Evolutionary conservation across 2,888 invertebrate species (phyloP), one percentile per base, ranked within the genome.

Genomic region (Eurois occulta): DNA sequence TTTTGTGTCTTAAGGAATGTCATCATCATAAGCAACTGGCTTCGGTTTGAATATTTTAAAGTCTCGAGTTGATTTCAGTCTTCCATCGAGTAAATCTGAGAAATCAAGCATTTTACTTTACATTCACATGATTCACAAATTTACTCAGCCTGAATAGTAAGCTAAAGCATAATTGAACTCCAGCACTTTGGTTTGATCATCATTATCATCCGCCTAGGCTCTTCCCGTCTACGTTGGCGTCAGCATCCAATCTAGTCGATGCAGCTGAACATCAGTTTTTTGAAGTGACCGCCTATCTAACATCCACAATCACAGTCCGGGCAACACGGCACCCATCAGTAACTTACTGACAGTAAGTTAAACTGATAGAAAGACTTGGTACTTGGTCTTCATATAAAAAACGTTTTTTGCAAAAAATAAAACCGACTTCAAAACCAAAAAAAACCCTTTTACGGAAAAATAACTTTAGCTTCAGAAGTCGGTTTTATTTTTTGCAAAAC

Each of bases 1-100:
- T 35, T 83, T 7, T 83, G 48, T 41, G 58, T 58, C 41, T n/a
- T n/a, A 21, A 3, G 16, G 24, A 55, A 35, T 65, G 28, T 64
- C 46, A 24, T 24, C 24, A 7, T 72, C 52, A 18, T 28, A 24
- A 10, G 52, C 24, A 43, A 71, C 52, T 46, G 28, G 4, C 21
- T 79, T 5, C 4, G n/a, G 41, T 43, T 65, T 55, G 35, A 24
- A 52, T 55, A 18, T 77, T 69, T 48, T 46, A 35, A 28, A n/a
- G 16, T 38, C 28, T 24, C 3, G n/a, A 43, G n/a, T 46, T 72
- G 18, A 11, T 72, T 80, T 35, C 16, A 18, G 28, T 38, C 21
- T 38, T 64, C 11, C 38, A 64, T 64, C 11, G 16, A 62, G 5
- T 28, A 38, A 32, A 71, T 32, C 72, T 70, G 10, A 8, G 13